Base-by-base conservation (phyloP, 2,113 vertebrate genomes). In the Petrocephalus zakoni region DNA sequence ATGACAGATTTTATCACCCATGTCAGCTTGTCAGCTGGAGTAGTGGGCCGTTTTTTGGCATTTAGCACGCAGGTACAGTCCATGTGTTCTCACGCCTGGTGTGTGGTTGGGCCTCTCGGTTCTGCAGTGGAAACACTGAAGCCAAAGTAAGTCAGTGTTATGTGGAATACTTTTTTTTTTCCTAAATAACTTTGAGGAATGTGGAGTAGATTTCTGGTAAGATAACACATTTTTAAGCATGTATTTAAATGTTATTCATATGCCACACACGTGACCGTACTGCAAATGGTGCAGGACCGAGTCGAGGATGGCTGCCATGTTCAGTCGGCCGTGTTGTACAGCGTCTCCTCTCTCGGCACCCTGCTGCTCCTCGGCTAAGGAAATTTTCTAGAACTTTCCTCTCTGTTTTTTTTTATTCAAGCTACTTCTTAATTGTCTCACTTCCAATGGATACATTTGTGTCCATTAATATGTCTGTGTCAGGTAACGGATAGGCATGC, bases 121-220 rank as follows among this genome's bases (percentile, higher is more conserved):
- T 42, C 72, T 78, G 72, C 72, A 42, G 34, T 37, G 72, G 37
- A 42, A 78, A 78, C 34, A 37, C 21, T 61, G 58, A 61, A 61
- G 22, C 58, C 6, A 21, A 61, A n/a, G 5, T 8, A n/a, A 61
- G 34, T 34, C 68, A 17, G 29, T 37, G 68, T 29, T 37, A 29
- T 78, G 72, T 78, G 72, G 34, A 78, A 42, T 78, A 78, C n/a
- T n/a, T 78, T 78, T 42, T 78, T 42, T 42, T 10, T 78, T 78
- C 1, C 29, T 78, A 42, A 37, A 42, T 37, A 78, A 2, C 72
- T 78, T 42, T 37, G 72, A 42, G 72, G 72, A 78, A 78, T 78
- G 72, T 78, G 72, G 34, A 78, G 37, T 78, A 42, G 72, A 42
- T 78, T 78, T 78, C 72, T 78, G 72, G 72, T 78, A 78, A 78